Base-by-base conservation (phyloP, 35 echinoderm and acorn worm species). In the Heliocidaris tuberculata region DNA sequence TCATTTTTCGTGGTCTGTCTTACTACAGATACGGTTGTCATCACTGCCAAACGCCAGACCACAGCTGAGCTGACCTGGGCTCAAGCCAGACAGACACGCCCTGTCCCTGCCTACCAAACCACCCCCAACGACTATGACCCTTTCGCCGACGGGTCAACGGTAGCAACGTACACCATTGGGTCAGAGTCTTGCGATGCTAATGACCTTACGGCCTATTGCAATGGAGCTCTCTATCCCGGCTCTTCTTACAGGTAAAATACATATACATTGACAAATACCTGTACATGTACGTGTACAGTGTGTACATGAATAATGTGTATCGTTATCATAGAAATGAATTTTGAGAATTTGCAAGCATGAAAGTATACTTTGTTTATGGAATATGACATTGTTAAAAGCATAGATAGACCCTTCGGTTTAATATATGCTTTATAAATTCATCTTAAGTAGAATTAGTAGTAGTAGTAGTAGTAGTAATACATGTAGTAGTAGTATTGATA, bases 41-140 rank as follows among this genome's bases (percentile, higher is more conserved):
- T n/a, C 21, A 78, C 48, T 17, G 91, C 50, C 50, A 93, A 93
- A 59, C 91, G 91, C 30, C 91, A 93, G 50, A 59, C 50, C 1
- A 31, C 91, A 24, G 19, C 48, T 29, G 29, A 9, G 16, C 50
- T 59, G 7, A 93, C 91, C 47, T 93, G 91, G 91, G 91, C 91
- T 12, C 48, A 93, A 59, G 91, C 91, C 48, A 49, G 91, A 31
- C 50, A 19, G 91, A 50, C 91, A 93, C 91, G 91, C 91, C 94
- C 94, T 88, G 85, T 95, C 13, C 65, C 94, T 48, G 85, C 78
- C 30, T 95, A 95, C 94, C 94, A 95, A 48, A 95, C 94, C 32
- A 95, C 71, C 0, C 32, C 94, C 86, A 29, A 15, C 47, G 85
- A 95, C 48, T 95, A 88, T 29, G 24, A 86, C 48, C 71, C 94